Conservation (phyloP, 2,888 invertebrate species). For the Stegana nigrithorax region DNA sequence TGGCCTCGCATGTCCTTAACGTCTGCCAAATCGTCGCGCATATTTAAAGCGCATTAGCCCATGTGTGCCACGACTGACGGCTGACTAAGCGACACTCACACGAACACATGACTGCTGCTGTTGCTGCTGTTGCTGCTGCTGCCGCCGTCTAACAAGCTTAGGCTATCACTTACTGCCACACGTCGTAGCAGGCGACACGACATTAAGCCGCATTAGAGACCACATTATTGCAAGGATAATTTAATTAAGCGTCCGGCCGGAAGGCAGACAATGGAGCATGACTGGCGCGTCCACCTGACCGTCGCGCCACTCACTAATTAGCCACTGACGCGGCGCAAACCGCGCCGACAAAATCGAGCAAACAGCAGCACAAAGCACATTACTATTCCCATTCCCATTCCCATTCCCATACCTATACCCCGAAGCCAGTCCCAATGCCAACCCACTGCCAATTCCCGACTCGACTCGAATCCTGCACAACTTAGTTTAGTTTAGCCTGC, state of each 20-base stretch:
- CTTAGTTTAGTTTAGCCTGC: no score
- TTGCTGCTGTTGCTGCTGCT: not conserved
- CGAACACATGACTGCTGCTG: no score
- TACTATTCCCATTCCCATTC: no score
- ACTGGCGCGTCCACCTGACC: not conserved
- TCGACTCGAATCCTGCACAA: no score
- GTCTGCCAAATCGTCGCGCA: constrained; percentile 26
- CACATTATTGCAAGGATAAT: constrained; percentile 39
- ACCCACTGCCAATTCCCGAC: no score
- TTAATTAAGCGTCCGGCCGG: constrained; percentile 46
- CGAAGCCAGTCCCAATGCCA: no score
- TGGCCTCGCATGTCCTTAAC: not conserved
- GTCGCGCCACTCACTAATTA: no score
- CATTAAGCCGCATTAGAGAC: constrained; percentile 5
- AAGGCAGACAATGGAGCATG: not conserved
- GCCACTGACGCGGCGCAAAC: no score
- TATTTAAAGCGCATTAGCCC: constrained; percentile 40
- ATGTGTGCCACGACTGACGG: not conserved
- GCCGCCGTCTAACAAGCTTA: not conserved
- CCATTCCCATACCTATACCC: no score
- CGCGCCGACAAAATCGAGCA: no score
- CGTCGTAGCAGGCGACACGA: constrained; percentile 4
- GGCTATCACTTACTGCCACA: not conserved
- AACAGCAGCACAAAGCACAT: constrained; percentile 16
- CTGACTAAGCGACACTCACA: not conserved